phyloP scores from a whole-genome alignment of 2,113 vertebrate genomes.

The Arothron firmamentum region DNA sequence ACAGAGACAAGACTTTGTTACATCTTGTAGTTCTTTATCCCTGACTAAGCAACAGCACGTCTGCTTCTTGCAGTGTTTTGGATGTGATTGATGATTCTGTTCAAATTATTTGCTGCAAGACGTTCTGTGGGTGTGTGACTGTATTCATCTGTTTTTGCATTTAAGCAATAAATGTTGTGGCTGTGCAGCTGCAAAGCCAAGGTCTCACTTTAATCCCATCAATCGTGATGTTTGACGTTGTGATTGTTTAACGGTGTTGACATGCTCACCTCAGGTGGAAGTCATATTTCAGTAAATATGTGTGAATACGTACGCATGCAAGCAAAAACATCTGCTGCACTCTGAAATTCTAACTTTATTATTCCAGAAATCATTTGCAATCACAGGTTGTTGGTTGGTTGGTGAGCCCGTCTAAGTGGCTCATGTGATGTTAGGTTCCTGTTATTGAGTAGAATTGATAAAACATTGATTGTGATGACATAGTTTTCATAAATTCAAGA shows the following conservation, averaged over 20 bases:
- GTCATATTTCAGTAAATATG: too few relatives aligned
- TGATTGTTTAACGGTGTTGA: conserved; percentile 28
- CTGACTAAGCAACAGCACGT: conserved; percentile 42
- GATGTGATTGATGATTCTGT: conserved; percentile 38
- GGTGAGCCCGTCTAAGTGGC: too few relatives aligned
- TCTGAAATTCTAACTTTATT: not conserved
- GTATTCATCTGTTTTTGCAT: conserved; percentile 2
- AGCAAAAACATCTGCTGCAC: conserved; percentile 7
- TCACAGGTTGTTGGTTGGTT: conserved; percentile 13
- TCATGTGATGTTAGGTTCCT: too few relatives aligned
- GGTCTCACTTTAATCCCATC: too few relatives aligned
- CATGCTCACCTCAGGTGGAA: conserved; percentile 17
- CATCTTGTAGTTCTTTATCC: conserved; percentile 41
- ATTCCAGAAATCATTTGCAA: conserved; percentile 41
- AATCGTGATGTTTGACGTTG: too few relatives aligned
- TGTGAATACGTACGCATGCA: too few relatives aligned
- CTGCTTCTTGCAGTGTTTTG: conserved; percentile 28
- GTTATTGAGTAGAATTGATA: too few relatives aligned
- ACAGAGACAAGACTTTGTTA: conserved; percentile 40
- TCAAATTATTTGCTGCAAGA: conserved; percentile 5
- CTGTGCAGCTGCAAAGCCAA: too few relatives aligned
- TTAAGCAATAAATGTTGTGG: not conserved
- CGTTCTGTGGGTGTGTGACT: conserved; percentile 2
- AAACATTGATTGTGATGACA: too few relatives aligned
- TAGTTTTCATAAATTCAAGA: too few relatives aligned